Evolutionary conservation across 2,113 vertebrate species (phyloP), one percentile per base, ranked within the genome.

Genomic region (Myodes glareolus): DNA sequence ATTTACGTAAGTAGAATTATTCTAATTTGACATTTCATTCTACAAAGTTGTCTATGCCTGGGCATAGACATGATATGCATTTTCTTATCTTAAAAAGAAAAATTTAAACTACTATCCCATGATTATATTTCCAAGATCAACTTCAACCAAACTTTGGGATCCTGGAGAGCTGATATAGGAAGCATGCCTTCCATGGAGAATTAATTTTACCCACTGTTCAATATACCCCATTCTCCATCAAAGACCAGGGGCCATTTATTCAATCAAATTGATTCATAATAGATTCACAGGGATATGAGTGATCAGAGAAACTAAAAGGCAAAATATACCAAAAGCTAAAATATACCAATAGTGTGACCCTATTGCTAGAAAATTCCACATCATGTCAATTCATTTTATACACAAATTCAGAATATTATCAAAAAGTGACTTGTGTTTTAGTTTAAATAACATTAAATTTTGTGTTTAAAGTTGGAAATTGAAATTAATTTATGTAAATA

Each of bases 11-110:
- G 45, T 29, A n/a, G 45, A 91, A 9, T 91, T 50, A 90, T 33
- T 67, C 36, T 91, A 67, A 5, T 19, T 90, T 29, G n/a, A 70
- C 3, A 52, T 81, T 42, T 88, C 63, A 92, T 95, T 92, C 45
- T 1, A 10, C 29, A 72, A 70, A 33, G 39, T 70, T 93, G 42
- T 61, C 27, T 61, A 76, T 39, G 33, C 2, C 4, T 50, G 55
- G 63, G 45, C 72, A 92, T 93, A 42, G 27, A 29, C 58, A 84
- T 0, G n/a, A 5, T 63, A 29, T 94, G 65, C 50, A 65, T 31
- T 29, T 50, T 91, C 13, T 77, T 91, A 65, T 29, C 5, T 52
- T 52, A 58, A 90, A 96, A 93, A 88, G 29, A 92, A 85, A 88
- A 36, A n/a, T 80, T 94, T 92, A 86, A 90, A 58, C 36, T 89